Percentiles rank a stretch among this genome's conserved stretches.
Evolutionary conservation across 2,888 invertebrate species (phyloP).

Genomic region (Amphimallon solstitiale): DNA sequence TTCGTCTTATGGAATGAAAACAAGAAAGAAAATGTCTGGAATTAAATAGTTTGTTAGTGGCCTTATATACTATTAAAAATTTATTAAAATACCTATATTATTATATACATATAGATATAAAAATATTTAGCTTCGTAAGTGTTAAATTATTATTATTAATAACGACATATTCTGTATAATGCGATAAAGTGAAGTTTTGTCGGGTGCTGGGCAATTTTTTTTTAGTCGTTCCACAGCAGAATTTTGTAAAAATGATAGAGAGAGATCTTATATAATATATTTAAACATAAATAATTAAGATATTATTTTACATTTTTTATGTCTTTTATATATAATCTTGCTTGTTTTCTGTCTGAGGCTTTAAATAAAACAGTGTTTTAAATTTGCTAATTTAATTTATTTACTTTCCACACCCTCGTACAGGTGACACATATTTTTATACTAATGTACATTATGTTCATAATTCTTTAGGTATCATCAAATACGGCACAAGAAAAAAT

Average conservation of each 20-base stretch:
- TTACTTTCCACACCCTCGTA: neutral
- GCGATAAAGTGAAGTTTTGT: slow-evolving; percentile 16
- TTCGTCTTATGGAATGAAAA: slow-evolving; percentile 25
- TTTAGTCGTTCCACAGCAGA: slow-evolving; percentile 17
- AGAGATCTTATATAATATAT: slow-evolving; percentile 28
- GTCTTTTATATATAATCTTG: slow-evolving; percentile 37
- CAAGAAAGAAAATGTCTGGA: slow-evolving; percentile 24
- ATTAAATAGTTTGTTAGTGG: slow-evolving; percentile 40
- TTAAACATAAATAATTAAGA: slow-evolving; percentile 30
- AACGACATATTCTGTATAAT: slow-evolving; percentile 26
- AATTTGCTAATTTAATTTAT: slow-evolving; percentile 36
- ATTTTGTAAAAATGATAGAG: slow-evolving; percentile 23
- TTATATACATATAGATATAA: slow-evolving; percentile 33
- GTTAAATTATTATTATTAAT: slow-evolving; percentile 36
- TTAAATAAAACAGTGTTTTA: slow-evolving; percentile 37
- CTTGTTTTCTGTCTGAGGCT: slow-evolving; percentile 26
- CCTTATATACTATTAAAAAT: slow-evolving; percentile 35
- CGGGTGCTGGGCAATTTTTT: slow-evolving; percentile 35
- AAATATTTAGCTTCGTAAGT: slow-evolving; percentile 36
- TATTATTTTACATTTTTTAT: slow-evolving; percentile 37
- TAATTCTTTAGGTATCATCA: too few relatives aligned
- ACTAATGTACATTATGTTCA: too few relatives aligned
- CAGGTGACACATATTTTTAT: too few relatives aligned
- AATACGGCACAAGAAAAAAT: too few relatives aligned
- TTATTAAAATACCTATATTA: slow-evolving; percentile 17